These are phyloP conservation scores for Calvadosia cruxmelitensis DNA, from an alignment of 30 jellyfish, hydroid and myxozoan genomes.

Conservation along the genomic window DNA sequence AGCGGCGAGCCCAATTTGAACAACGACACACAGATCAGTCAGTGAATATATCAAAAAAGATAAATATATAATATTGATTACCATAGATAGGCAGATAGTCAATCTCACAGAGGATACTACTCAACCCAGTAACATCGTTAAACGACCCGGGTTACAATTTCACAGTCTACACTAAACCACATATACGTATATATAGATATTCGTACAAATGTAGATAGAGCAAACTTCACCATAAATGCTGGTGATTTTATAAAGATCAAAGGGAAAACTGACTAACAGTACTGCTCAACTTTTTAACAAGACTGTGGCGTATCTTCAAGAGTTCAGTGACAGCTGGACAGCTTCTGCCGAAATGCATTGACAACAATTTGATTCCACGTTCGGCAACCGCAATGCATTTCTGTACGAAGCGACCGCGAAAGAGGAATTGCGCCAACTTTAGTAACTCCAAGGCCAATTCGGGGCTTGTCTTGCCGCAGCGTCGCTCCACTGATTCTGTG, in stretches of 20 bases:
- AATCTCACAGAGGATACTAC: no score
- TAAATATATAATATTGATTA: not conserved
- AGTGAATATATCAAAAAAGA: no score
- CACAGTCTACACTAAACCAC: no score
- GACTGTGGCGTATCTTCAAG: constrained; percentile 29
- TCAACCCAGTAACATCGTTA: no score
- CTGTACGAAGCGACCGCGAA: constrained; percentile 27
- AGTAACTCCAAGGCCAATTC: constrained; percentile 36
- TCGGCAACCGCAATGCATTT: constrained; percentile 38
- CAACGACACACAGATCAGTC: no score
- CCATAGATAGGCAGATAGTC: not conserved
- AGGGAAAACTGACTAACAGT: constrained; percentile 36
- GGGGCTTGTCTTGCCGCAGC: constrained; percentile 37
- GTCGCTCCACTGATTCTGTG: constrained; percentile 41
- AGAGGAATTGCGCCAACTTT: constrained; percentile 30
- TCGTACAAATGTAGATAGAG: no score
- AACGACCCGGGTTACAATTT: no score
- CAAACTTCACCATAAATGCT: no score
- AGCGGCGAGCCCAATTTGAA: no score
- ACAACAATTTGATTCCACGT: constrained; percentile 36
- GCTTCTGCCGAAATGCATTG: constrained; percentile 40
- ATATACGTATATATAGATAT: no score
- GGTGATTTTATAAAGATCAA: no score
- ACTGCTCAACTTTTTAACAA: constrained; percentile 20
- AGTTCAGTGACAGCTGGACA: constrained; percentile 28